Evolutionary conservation across 2,888 invertebrate species (phyloP), one percentile per base, ranked within the genome.

Genomic region (Geotrupes spiniger): DNA sequence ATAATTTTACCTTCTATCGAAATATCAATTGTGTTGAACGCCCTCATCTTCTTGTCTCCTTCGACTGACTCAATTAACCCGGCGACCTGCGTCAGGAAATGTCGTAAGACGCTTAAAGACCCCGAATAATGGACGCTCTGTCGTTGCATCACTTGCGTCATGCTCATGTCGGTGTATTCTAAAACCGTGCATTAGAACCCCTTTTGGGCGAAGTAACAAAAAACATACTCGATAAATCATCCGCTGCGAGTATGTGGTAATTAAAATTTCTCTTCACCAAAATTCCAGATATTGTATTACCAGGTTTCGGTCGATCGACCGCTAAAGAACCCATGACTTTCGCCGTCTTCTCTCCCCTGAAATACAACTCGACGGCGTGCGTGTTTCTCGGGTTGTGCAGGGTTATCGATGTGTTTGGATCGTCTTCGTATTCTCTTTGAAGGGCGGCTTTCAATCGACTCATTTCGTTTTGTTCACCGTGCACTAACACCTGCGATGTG

Each of bases 381-480:
- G 97, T 97, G 74, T 99, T 99, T 17, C 92, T 78, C 1, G 99
- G 99, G 76, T 96, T 99, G 75, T 98, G 92, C 26, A 99, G 84
- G 62, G 87, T 83, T 64, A 96, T 88, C n/a, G 83, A 82, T 1
- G 89, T 84, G 50, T 77, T 82, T 1, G 85, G 82, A 67, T 91
- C 89, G 62, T 88, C 89, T 72, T 94, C 92, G 68, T 95, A 95
- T 70, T 98, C 96, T 10, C 98, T 79, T 65, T 92, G 87, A 40
- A 99, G 76, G 0, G 97, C 98, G 28, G 94, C 89, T 74, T 96
- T 95, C 47, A 99, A 76, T 0, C 99, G 83, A 1, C 87, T 89
- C 99, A 99, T 99, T 78, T 99, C 99, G 75, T 98, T 99, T 74
- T 92, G 92, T 70, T 99, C 99, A 0, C 99, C 99, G 72, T 99